Evolutionary conservation across 1,140 invertebrate species (phyloP), one percentile per base, ranked within the genome.

Genomic region (Triops cancriformis): DNA sequence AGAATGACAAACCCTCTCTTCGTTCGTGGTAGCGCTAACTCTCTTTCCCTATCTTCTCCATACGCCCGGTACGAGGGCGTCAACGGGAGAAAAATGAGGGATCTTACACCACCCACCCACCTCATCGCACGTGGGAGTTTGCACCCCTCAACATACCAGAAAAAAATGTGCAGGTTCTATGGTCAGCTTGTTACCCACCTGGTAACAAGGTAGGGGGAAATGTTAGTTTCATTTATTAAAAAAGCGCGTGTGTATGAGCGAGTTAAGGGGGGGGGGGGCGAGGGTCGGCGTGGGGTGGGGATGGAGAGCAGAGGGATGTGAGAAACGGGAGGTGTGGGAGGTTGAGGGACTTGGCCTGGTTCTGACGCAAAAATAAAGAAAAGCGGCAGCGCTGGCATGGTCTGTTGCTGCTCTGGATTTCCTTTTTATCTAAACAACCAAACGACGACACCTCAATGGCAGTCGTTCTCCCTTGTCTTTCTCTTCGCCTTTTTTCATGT

Each of bases 391-490:
- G 51, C 51, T 64, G 51, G 51, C 51, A 64, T 64, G 45, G 45
- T 64, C 45, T 64, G 31, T 37, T 37, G 45, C 45, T 64, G 51
- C 51, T n/a, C 51, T 18, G n/a, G 23, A 64, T 64, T 64, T 64
- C 51, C 51, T 64, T 64, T 64, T 64, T 64, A 64, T 64, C 51
- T 64, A 64, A 64, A 64, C 23, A 64, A 64, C 51, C 51, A 64
- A 37, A 37, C 51, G 51, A 64, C n/a, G 51, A 64, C 51, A 64
- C 51, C n/a, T 64, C 51, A 64, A 64, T 64, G 51, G 23, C 5
- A 23, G 51, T 23, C 23, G 51, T 37, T 37, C 51, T 64, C 14
- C 51, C 51, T 64, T 64, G 51, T 64, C 51, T 64, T 64, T 64
- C 51, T 18, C 51, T 64, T 6, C n/a, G 18, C 14, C 18, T 64